Evolutionary conservation across 2,113 vertebrate species (phyloP), one percentile per base, ranked within the genome.

Genomic region (Alouatta palliata): DNA sequence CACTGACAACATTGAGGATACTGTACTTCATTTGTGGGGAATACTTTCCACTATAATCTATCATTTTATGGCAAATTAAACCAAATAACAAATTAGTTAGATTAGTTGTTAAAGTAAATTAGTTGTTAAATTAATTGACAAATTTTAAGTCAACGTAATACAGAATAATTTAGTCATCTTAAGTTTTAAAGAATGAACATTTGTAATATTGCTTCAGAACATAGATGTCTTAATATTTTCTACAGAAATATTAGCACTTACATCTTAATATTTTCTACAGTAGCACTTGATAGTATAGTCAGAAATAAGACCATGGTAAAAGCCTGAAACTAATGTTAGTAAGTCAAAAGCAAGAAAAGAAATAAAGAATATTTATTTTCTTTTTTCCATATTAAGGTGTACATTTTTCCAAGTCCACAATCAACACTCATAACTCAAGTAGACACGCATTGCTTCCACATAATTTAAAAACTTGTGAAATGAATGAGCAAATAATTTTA

Each of bases 401-500:
- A 2, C 0, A 11, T 66, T 49, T 76, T 66, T 12, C 25, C 5
- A 43, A 64, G 14, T 77, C 19, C 27, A 37, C 8, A 52, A 11
- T 56, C 35, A 80, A 32, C 3, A 27, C 4, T 54, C 49, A 1
- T 43, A 75, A 79, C 3, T 79, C 19, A 86, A 77, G 6, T 58
- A 66, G 23, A 54, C 68, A 25, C 43, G 6, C 3, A 81, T 85
- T 58, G 30, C 10, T 89, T 71, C 23, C 6, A 79, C 16, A 56
- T 91, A 54, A 49, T 76, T 91, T 49, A 2, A 95, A 85, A 82
- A 35, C 14, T 68, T 19, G 17, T 49, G 70, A 76, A 45, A 52
- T 84, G 40, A 95, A 8, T 83, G 13, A 45, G 4, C 91, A 37
- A 89, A 84, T 61, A 86, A 92, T 90, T 87, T 86, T 68, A 95